A percentile compares a stretch with the other conserved stretches of the same genome.
phyloP scores from a whole-genome alignment of 2,113 vertebrate genomes.

The Piaya cayana region DNA sequence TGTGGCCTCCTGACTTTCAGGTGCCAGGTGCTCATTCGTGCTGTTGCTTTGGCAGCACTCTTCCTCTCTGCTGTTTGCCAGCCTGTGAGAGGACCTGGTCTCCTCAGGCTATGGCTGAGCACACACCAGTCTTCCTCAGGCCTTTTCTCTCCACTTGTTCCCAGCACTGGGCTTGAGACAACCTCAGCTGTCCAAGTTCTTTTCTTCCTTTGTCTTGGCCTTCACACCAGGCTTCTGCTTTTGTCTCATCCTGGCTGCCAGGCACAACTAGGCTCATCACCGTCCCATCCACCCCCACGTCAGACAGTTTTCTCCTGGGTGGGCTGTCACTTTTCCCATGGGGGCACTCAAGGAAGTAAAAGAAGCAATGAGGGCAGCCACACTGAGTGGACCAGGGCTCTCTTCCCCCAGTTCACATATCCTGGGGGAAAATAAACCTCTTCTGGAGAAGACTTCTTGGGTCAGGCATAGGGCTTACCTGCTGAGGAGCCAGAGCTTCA shows the following conservation, averaged over 20 bases:
- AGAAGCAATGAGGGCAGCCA: background rate
- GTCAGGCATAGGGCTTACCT: background rate
- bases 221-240: background rate
- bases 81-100: background rate
- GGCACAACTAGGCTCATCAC: no score
- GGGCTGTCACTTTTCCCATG: background rate
- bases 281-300: background rate
- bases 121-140: background rate
- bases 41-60: background rate
- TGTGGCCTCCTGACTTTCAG: background rate
- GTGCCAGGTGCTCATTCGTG: rapidly evolving
- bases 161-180: background rate
- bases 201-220: rapidly evolving
- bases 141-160: background rate
- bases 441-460: background rate
- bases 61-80: background rate
- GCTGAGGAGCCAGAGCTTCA: background rate
- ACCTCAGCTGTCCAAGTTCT: background rate
- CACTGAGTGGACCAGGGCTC: background rate
- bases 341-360: background rate
- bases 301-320: background rate
- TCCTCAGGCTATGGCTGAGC: background rate
- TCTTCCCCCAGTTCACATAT: background rate
- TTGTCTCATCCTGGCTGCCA: background rate
- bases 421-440: background rate